Percentiles rank a stretch among this genome's conserved stretches.
phyloP scores from a whole-genome alignment of 2,797 vertebrate species.

The Urophycis tenuis region DNA sequence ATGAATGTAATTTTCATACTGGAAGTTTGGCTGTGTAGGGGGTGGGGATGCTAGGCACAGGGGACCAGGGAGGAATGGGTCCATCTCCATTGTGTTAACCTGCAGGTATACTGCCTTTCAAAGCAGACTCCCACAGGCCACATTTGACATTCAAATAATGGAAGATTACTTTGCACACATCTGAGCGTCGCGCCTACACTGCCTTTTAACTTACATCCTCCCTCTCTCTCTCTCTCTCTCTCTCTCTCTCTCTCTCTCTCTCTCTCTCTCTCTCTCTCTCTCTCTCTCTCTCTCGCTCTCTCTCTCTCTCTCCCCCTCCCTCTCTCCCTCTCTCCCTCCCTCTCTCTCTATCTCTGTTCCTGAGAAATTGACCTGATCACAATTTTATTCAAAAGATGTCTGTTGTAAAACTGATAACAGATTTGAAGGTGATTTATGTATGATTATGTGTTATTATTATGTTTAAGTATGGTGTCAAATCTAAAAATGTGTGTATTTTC shows the following conservation, averaged over 20 bases:
- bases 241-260: slow-evolving; percentile 2
- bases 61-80: slow-evolving; percentile 33
- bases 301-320: slow-evolving; percentile 1
- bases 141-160: slow-evolving; percentile 97
- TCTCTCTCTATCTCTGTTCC: background rate
- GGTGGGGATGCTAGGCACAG: slow-evolving; percentile 26
- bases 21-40: slow-evolving; percentile 71
- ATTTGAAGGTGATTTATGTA: background rate
- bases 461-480: background rate
- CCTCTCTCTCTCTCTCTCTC: slow-evolving; percentile 1
- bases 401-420: background rate
- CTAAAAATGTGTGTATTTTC: slow-evolving; percentile 26
- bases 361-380: background rate
- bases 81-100: slow-evolving; percentile 84
- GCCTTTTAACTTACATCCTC: background rate
- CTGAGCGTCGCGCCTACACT: slow-evolving; percentile 32
- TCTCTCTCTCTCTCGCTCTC: slow-evolving; percentile 3
- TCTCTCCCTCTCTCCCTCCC: background rate
- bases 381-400: background rate
- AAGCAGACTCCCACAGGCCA: slow-evolving; percentile 61
- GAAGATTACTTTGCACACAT: slow-evolving; percentile 60
- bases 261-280: slow-evolving; percentile 7
- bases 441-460: background rate
- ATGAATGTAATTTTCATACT: slow-evolving; percentile 95
- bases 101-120: slow-evolving; percentile 57